Base-by-base conservation (phyloP, 1,140 invertebrate genomes). In the Drosophila varians region DNA sequence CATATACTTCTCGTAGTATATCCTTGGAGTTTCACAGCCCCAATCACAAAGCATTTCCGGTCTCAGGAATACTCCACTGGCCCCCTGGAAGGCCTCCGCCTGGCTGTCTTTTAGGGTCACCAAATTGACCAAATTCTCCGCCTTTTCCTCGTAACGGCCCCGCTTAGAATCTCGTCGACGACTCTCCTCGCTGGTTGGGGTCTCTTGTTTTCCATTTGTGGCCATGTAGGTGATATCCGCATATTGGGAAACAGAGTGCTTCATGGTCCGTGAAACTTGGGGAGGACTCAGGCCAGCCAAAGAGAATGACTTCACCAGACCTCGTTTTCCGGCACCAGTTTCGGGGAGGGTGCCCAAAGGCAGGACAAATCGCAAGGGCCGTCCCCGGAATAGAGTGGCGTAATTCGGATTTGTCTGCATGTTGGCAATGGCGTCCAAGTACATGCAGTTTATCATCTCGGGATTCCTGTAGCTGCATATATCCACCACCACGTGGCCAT, bases 381-480 rank as follows among this genome's bases (percentile, higher is more conserved):
- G 91, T 0, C 95, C 95, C 0, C 96, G 93, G 87, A 97, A 97
- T 92, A 96, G 94, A 55, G 93, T 93, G 0, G 96, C 94, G 89
- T 96, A 97, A 74, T 96, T 93, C 1, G 95, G 94, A 92, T 97
- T 96, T 34, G 92, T 92, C 84, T 96, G 95, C 91, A 96, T 95
- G 54, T 94, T 94, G 94, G 95, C 94, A 86, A 97, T 94, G 16
- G 94, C 94, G 52, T 96, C 94, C 16, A 96, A 91, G 73, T 96
- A 97, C 96, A 98, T 96, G 69, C 96, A 97, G 68, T 97, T 94
- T 11, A 98, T 90, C 93, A 97, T 96, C 62, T 94, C 93, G 0
- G 96, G 93, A 92, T 97, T 94, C 60, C 95, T 94, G 83, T 97
- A 98, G 48, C 94, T 94, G 79, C 96, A 97, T 28, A 98, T 93